These are phyloP conservation scores for Sclerodermus sp. DNA, from an alignment of 2,888 invertebrate genomes.

Conservation along the genomic window DNA sequence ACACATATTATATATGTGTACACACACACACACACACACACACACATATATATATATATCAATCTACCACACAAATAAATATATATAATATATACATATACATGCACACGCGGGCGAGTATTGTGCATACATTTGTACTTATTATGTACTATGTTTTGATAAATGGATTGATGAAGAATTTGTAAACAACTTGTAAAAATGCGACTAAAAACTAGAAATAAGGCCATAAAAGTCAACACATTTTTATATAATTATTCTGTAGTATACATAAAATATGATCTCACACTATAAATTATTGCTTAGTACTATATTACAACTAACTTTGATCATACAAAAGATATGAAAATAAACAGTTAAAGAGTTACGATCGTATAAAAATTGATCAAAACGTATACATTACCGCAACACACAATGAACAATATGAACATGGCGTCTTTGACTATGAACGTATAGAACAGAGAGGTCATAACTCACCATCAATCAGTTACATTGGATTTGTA, in stretches of 20 bases:
- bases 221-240: constrained; percentile 3
- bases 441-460: too few species aligned
- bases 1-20: constrained; percentile 2
- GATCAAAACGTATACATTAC: constrained; percentile 28
- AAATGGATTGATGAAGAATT: too few species aligned
- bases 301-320: constrained; percentile 5
- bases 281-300: constrained; percentile 9
- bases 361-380: constrained; percentile 29
- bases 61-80: constrained; percentile 7
- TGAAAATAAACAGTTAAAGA: constrained; percentile 25
- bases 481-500: too few species aligned
- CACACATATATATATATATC: not conserved
- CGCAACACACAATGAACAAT: constrained; percentile 32
- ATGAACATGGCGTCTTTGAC: constrained; percentile 36
- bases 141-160: too few species aligned
- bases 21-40: too few species aligned
- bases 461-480: too few species aligned
- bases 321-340: constrained; percentile 7
- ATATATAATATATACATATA: constrained; percentile 5
- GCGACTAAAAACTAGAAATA: too few species aligned
- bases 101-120: too few species aligned
- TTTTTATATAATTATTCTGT: constrained; percentile 2
- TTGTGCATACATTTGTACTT: too few species aligned
- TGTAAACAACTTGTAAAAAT: too few species aligned
- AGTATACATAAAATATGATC: not conserved